Base-by-base conservation (phyloP, 23 tunicate genomes). In the Corella eumyota region DNA sequence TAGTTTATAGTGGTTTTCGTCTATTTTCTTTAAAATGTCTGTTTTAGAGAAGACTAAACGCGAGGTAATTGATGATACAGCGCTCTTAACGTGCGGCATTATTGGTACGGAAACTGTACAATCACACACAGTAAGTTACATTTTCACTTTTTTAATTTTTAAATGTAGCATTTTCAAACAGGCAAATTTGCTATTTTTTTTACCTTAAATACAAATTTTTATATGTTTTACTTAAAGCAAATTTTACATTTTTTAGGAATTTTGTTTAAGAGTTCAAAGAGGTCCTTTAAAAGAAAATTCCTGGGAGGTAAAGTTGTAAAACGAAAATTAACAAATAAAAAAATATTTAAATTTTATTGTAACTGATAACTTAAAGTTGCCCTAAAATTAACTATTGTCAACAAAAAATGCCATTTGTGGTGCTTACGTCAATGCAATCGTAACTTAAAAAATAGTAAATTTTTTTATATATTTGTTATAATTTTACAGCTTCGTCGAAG, bases 21-120 rank as follows among this genome's bases (percentile, higher is more conserved):
- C n/a, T n/a, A n/a, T n/a, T n/a, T n/a, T n/a, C n/a, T n/a, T n/a
- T 28, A 63, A 63, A 47, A 88, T 88, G 96, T 66, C 87, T 22
- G 83, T 88, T 13, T 54, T 88, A 60, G 96, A 88, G 0, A 62
- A 74, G 26, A 37, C 17, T 32, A 61, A 72, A 61, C 31, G 46
- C 45, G 23, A 56, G 15, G 72, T 88, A 11, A 45, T 88, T 6
- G 96, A 88, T 68, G 96, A 88, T 50, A 60, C 88, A 0, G 53
- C 44, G 33, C 68, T 74, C 23, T 45, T 88, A 38, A 62, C 76
- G 20, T 78, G 96, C 33, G 46, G 25, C 25, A 63, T 88, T 15
- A 68, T 68, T 45, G 96, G 88, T 46, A 40, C 96, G n/a, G 96
- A 88, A 67, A 88, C 81, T 36, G 80, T 88, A 5, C 88, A 79